Conservation (phyloP, 2,888 invertebrate species). For the Peribatodes rhomboidaria region DNA sequence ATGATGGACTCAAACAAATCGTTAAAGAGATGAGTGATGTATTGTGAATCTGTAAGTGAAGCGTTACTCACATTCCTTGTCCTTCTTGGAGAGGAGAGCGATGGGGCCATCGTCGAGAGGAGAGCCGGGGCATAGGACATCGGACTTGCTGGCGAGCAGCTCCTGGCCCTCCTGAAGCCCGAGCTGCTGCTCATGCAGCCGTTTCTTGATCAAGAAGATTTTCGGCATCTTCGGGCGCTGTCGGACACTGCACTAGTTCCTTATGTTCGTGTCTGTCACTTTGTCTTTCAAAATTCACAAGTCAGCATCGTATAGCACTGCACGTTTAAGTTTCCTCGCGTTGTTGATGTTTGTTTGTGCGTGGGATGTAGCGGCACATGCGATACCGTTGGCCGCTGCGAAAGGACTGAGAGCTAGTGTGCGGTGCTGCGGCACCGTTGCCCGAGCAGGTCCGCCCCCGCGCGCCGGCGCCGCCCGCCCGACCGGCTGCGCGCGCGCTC, state of each 20-base stretch:
- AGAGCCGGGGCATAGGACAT: constrained; percentile 87
- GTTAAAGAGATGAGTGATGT: constrained; percentile 22
- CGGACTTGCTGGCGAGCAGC: constrained; percentile 88
- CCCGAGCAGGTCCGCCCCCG: constrained; percentile 84
- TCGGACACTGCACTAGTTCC: constrained; percentile 80
- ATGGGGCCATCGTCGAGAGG: constrained; percentile 87
- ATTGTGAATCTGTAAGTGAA: constrained; percentile 19
- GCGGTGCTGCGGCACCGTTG: constrained; percentile 84
- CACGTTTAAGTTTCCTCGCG: constrained; percentile 80
- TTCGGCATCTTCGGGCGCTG: constrained; percentile 91
- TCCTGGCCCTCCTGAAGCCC: constrained; percentile 94
- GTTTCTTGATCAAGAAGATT: constrained; percentile 96
- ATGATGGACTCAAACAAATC: constrained; percentile 30
- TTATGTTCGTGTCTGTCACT: constrained; percentile 75
- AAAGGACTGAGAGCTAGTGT: constrained; percentile 82
- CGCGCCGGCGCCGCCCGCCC: constrained; percentile 71
- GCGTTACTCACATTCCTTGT: constrained; percentile 74
- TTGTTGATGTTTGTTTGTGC: constrained; percentile 78
- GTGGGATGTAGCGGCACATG: constrained; percentile 82
- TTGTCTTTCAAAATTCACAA: constrained; percentile 77
- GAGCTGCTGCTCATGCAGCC: constrained; percentile 96
- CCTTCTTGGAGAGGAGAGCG: constrained; percentile 87
- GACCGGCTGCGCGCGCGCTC: constrained; percentile 70
- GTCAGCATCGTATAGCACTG: constrained; percentile 82
- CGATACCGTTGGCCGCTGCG: constrained; percentile 85